Base-by-base conservation (phyloP, 1,140 invertebrate genomes). In the Diorhabda elongata region DNA sequence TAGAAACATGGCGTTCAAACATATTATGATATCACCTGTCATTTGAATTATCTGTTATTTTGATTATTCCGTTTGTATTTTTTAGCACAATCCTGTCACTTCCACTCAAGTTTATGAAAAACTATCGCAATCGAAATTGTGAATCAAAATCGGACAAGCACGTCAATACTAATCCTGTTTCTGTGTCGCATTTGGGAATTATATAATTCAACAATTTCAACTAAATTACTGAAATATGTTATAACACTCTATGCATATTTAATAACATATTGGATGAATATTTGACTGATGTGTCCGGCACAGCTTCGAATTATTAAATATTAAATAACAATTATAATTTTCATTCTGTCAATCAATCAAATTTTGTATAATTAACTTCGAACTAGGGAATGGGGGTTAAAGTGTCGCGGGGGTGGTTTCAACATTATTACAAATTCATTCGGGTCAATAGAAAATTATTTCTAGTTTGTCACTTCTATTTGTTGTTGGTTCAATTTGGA, bases 291-390 rank as follows among this genome's bases (percentile, higher is more conserved):
- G 59, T 71, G 63, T 26, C 26, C 73, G 68, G 74, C 73, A 70
- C 72, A 70, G 74, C 67, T 74, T 8, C 61, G 72, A 67, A 75
- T 74, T 75, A 75, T 75, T 75, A 72, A 75, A 75, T 75, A 75
- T 75, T 74, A 72, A 75, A 75, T 74, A 75, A 75, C 70, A 75
- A 75, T 75, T 75, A 75, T 72, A 75, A 75, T 75, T 75, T 75
- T 75, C 74, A 74, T 75, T 70, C 67, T 68, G 73, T 64, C 73
- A 72, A 75, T 75, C 74, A 75, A 75, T 75, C 74, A 75, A 69
- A 70, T 52, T 59, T 68, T 58, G 56, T 71, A 69, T 74, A 74
- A 75, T 74, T 75, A 75, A 75, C 73, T 75, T 71, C 59, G 69
- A 70, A 74, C 69, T 43, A 58, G 67, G 9, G 44, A 68, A 52